phyloP scores from a whole-genome alignment of 2,888 invertebrate species.

The Metopia argyrocephala region DNA sequence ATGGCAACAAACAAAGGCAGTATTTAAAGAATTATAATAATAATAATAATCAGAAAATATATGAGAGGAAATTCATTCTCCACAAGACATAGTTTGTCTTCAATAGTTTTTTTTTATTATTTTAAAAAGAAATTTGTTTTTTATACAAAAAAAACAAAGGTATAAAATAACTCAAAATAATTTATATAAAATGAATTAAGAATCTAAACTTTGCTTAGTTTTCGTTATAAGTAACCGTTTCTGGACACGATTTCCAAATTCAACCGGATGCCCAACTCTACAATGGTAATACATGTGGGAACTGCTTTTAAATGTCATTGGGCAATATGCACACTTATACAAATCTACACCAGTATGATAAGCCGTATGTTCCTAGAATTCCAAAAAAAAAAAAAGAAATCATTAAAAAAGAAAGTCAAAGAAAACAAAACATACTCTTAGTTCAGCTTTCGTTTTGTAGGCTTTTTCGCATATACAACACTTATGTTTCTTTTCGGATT shows the following conservation, averaged over 20 bases:
- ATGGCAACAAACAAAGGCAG: too few relatives aligned
- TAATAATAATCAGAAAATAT: too few relatives aligned
- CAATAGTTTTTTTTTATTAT: too few relatives aligned
- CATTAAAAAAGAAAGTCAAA: neutral
- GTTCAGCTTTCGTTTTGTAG: slow-evolving; percentile 44
- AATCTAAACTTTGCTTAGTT: neutral
- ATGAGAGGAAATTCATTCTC: too few relatives aligned
- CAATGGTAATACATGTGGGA: neutral
- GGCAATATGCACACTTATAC: slow-evolving; percentile 74
- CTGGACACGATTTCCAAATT: neutral
- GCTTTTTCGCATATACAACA: slow-evolving; percentile 61
- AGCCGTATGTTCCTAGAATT: slow-evolving; percentile 74
- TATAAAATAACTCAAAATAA: neutral
- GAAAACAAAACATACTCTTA: slow-evolving; percentile 50
- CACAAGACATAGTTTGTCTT: too few relatives aligned
- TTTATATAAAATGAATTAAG: neutral
- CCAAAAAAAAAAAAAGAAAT: neutral
- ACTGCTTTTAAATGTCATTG: slow-evolving; percentile 74
- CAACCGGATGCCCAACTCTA: neutral
- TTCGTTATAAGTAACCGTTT: neutral
- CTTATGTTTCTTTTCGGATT: slow-evolving; percentile 49
- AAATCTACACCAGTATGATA: slow-evolving; percentile 74
- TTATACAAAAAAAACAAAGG: neutral
- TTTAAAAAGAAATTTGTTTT: too few relatives aligned
- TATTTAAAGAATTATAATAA: too few relatives aligned